A percentile compares a stretch with the other conserved stretches of the same genome.
These are phyloP conservation scores for Epirrhoe tristata DNA, from an alignment of 2,888 invertebrate species.

Conservation along the genomic window DNA sequence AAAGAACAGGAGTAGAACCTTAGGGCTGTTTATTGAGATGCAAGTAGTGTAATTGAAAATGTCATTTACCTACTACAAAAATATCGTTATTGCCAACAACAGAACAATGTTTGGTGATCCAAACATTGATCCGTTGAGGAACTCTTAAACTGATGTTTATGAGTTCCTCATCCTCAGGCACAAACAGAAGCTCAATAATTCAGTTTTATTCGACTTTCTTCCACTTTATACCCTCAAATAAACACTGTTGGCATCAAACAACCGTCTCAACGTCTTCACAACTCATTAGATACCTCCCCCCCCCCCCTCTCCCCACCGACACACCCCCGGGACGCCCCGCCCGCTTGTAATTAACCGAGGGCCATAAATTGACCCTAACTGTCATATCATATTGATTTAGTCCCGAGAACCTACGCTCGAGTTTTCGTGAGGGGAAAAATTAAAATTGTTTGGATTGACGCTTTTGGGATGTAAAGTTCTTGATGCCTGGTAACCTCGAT, in stretches of 20 bases:
- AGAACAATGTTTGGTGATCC: no score
- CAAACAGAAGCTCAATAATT: neutral
- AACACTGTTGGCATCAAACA: constrained; percentile 46
- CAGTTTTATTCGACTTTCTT: neutral
- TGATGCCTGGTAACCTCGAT: constrained; percentile 20
- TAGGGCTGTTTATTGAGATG: no score
- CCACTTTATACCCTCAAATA: constrained; percentile 31
- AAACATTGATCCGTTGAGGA: no score
- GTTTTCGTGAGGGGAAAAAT: constrained; percentile 62
- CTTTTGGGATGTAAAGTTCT: constrained; percentile 52
- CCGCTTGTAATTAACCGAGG: constrained; percentile 84
- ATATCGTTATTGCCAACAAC: no score
- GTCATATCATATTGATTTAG: constrained; percentile 86
- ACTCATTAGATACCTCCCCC: constrained; percentile 72
- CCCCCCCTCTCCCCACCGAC: constrained; percentile 42
- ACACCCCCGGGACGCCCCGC: constrained; percentile 58
- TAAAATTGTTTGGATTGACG: constrained; percentile 62
- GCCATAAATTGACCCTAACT: constrained; percentile 85
- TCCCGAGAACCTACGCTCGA: constrained; percentile 69
- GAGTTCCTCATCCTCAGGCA: neutral
- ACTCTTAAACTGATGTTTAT: no score
- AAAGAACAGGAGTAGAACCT: no score
- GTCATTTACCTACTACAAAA: no score
- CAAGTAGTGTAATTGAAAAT: no score
- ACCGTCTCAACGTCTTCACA: constrained; percentile 71